phyloP scores from a whole-genome alignment of 2,888 invertebrate species.

The Tiphia femorata region DNA sequence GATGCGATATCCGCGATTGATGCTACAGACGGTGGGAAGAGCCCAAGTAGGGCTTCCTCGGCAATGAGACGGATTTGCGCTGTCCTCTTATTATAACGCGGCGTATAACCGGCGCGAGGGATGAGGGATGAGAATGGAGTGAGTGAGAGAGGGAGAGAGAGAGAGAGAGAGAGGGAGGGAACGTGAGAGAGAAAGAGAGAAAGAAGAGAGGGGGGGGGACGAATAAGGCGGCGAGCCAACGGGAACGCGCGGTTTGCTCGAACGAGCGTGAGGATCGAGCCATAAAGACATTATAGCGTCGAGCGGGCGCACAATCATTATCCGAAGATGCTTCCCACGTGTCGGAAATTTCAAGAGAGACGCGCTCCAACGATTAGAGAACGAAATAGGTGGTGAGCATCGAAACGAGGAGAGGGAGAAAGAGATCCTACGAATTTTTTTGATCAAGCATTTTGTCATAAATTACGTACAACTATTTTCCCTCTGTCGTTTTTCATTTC shows the following conservation, averaged over 20 bases:
- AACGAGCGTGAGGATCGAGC: background rate
- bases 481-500: too few relatives aligned
- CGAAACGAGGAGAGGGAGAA: too few relatives aligned
- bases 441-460: too few relatives aligned
- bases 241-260: background rate
- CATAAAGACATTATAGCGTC: constrained; percentile 27
- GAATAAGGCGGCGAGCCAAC: too few relatives aligned
- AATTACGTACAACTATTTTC: too few relatives aligned
- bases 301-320: constrained; percentile 26
- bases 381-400: too few relatives aligned
- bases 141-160: constrained; percentile 12
- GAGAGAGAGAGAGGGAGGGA: constrained; percentile 10
- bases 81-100: constrained; percentile 35
- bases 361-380: too few relatives aligned
- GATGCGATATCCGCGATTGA: constrained; percentile 64
- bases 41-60: constrained; percentile 32
- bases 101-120: constrained; percentile 18
- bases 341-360: background rate
- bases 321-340: constrained; percentile 11
- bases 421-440: too few relatives aligned
- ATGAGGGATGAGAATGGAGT: background rate
- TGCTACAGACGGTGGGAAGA: constrained; percentile 39
- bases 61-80: constrained; percentile 38
- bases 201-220: constrained; percentile 7
- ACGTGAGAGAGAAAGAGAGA: constrained; percentile 15